Base-by-base conservation (phyloP, 1,140 invertebrate genomes). In the Brachionus manjavacas region DNA sequence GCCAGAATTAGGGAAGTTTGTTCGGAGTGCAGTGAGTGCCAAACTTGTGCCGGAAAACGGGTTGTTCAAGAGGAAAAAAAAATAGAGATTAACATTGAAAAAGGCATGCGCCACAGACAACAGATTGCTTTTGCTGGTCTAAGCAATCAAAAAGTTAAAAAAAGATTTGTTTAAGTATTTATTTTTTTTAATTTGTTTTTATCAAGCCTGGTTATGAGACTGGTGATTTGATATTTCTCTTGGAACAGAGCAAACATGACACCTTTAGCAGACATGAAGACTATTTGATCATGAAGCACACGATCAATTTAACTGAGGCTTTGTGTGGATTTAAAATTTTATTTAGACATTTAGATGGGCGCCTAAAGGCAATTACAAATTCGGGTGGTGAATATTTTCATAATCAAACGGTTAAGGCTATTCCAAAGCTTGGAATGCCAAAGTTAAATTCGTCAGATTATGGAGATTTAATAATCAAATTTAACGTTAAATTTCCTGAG, bases 211-310 rank as follows among this genome's bases (percentile, higher is more conserved):
- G 68, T 41, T 72, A 39, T 72, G 31, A 72, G 20, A 72, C 68
- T n/a, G 68, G 68, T 16, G 68, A 72, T 72, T 41, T 72, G 39
- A 72, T 72, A 72, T 41, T 72, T 41, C 43, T 72, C 1, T 41
- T 72, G 16, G 68, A 72, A 39, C 68, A 72, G 23, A 41, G n/a
- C 39, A 72, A 72, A 72, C 68, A 72, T 41, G 68, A 72, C 7
- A 72, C 31, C 7, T 72, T 72, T 72, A 72, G 39, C 16, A 72
- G 31, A 16, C 16, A 72, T 20, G 31, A 72, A 9, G 68, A 72
- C 41, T 39, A 72, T 72, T 72, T 72, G n/a, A 72, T 72, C n/a
- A 72, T 72, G 68, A 72, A 72, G 14, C 68, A 72, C n/a, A 43
- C 68, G 9, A 41, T 72, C 20, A 72, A 39, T 41, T 72, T 72